Evolutionary conservation across 2,797 vertebrate genomes (phyloP).

Genomic region (Ambastaia sidthimunki): DNA sequence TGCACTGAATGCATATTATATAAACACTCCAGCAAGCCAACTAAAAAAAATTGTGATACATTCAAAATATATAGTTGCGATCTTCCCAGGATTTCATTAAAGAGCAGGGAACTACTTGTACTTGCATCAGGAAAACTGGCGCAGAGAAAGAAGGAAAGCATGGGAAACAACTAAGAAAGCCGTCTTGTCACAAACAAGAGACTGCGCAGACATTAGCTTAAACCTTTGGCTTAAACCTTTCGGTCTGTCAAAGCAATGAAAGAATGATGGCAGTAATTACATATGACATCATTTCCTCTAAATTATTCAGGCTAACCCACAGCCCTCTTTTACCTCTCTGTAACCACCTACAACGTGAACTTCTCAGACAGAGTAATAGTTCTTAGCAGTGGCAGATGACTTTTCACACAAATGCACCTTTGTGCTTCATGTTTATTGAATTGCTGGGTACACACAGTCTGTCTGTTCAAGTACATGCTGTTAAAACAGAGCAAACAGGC

Average conservation of each 20-base stretch:
- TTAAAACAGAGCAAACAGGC: conserved; percentile 47
- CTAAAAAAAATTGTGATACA: not conserved
- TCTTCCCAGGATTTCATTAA: conserved; percentile 7
- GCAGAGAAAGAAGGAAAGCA: conserved; percentile 12
- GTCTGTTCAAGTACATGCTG: conserved; percentile 48
- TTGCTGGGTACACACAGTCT: conserved; percentile 53
- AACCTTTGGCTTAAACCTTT: not conserved
- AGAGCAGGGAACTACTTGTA: conserved; percentile 37
- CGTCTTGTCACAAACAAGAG: conserved; percentile 24
- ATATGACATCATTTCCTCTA: conserved; percentile 26
- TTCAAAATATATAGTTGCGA: conserved; percentile 3
- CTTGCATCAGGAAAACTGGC: conserved; percentile 1
- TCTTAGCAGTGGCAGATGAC: not conserved
- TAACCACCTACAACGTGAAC: conserved; percentile 10
- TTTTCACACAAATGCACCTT: conserved; percentile 34
- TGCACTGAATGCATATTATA: not conserved
- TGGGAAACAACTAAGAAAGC: conserved; percentile 22
- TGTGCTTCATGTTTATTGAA: conserved; percentile 43
- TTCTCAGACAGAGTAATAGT: not conserved
- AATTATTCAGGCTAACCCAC: not conserved
- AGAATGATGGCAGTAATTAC: conserved; percentile 8
- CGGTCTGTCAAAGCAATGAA: conserved; percentile 17
- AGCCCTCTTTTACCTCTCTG: not conserved
- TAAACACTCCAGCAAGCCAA: not conserved
- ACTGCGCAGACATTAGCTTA: not conserved